Evolutionary conservation across 2,113 vertebrate genomes (phyloP), one percentile per base, ranked within the genome.

Genomic region (Brachirus orientalis): DNA sequence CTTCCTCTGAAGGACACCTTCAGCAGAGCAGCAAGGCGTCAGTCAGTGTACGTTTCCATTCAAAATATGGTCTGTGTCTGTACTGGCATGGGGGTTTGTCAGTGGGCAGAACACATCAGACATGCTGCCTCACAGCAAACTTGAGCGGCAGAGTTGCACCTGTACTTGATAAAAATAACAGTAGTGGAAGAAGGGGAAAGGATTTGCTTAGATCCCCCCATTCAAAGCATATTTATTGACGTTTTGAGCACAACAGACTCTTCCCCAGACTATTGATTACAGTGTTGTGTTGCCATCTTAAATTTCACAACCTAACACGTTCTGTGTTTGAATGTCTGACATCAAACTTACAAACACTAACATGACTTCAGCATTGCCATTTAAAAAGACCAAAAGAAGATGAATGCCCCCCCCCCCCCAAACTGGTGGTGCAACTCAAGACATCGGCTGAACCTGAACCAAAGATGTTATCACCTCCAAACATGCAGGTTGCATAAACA

Each of bases 401-500:
- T 2, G 46, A 36, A 12, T 10, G 68, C 35, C 38, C 10, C 41
- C 62, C 66, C 60, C 55, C 57, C 61, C 20, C 8, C 14, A 35
- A 74, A 72, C 73, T 54, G 51, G 71, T 55, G 35, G 35, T 56
- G 66, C 71, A 55, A 72, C 67, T 72, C 59, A 0, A 63, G 38
- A 35, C 70, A 45, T 69, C 47, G 18, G 0, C 37, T 62, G 47
- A 76, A 63, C 66, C 66, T 35, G 19, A 75, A 55, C 69, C 55
- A 8, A 35, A 55, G 63, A 74, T 75, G 54, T 65, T 86, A 89
- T 92, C 86, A 37, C 52, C 59, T 38, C 33, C 75, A 81, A 80
- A 80, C 57, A 83, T 86, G 60, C 63, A 73, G 19, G 68, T 76
- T 66, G 63, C 79, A 87, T 82, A 84, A 83, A 85, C 78, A 77